Base-by-base conservation (phyloP, 2,797 vertebrate species). In the Anolis apletophallus region DNA sequence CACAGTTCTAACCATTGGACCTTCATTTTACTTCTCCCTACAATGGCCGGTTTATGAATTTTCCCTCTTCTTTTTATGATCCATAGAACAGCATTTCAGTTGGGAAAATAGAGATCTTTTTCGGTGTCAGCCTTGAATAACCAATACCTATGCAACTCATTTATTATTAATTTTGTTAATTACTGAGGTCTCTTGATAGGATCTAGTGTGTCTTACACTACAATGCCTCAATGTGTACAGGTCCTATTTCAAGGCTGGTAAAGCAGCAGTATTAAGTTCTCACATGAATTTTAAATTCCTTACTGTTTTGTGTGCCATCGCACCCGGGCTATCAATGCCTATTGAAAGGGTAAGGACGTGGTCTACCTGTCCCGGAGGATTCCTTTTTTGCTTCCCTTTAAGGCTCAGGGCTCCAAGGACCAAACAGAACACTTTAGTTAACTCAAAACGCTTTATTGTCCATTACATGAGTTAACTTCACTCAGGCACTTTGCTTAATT, bases 91-190 rank as follows among this genome's bases (percentile, higher is more conserved):
- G 29, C 46, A 86, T 85, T 78, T 78, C 74, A 83, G 10, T 34
- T 46, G 72, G 55, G 75, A 67, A 52, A 68, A 10, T 21, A 19
- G 14, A 55, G 57, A 67, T 79, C 52, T 78, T 68, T 72, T 29
- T 26, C 34, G 40, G 72, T 36, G n/a, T 54, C 75, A 32, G 10
- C n/a, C 46, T 78, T 77, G 55, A 82, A 79, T 82, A 54, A 83
- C 21, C 59, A 61, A 78, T 46, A 17, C 40, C 16, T 55, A 10
- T 78, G 85, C 54, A 46, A 72, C 50, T 26, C 36, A 88, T 88
- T 85, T 59, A 77, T 87, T 84, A 87, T 80, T 80, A 9, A 87
- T 74, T 54, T 81, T 71, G 17, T 79, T 87, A 73, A 84, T 74
- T 80, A 84, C 75, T 67, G 32, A 61, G 54, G 69, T 46, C 57